A percentile compares a stretch with the other conserved stretches of the same genome.
Evolutionary conservation across 2,888 invertebrate genomes (phyloP).

Genomic region (Andrena camellia): DNA sequence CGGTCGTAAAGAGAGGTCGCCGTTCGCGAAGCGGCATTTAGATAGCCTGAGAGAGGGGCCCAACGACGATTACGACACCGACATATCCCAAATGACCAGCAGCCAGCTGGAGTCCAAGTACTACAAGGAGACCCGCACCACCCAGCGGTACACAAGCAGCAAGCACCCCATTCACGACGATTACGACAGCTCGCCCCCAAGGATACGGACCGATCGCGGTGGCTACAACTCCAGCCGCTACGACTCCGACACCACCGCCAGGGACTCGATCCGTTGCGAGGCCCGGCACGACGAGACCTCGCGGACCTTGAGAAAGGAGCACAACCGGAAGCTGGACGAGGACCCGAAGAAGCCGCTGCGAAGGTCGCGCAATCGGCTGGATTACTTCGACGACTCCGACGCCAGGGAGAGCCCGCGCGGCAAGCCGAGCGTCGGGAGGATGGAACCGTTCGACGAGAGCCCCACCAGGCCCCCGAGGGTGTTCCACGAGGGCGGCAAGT

Average conservation of each 20-base stretch:
- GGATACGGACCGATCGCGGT: slow-evolving; percentile 74
- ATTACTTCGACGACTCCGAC: slow-evolving; percentile 82
- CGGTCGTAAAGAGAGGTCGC: slow-evolving; percentile 73
- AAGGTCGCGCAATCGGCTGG: slow-evolving; percentile 79
- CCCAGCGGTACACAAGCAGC: slow-evolving; percentile 77
- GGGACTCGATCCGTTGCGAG: slow-evolving; percentile 79
- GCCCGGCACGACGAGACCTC: slow-evolving; percentile 73
- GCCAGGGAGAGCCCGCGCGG: slow-evolving; percentile 76
- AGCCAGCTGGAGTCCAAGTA: slow-evolving; percentile 82
- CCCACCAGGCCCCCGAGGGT: slow-evolving; percentile 76
- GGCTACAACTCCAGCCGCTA: slow-evolving; percentile 82
- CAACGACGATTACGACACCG: slow-evolving; percentile 83
- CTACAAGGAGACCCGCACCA: slow-evolving; percentile 79
- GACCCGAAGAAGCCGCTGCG: slow-evolving; percentile 79
- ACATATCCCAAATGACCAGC: slow-evolving; percentile 82
- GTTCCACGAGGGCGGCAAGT: slow-evolving; percentile 81
- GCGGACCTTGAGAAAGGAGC: slow-evolving; percentile 75
- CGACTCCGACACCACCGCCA: slow-evolving; percentile 82
- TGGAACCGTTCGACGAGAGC: slow-evolving; percentile 78
- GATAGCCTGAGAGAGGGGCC: slow-evolving; percentile 79
- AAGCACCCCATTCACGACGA: slow-evolving; percentile 78
- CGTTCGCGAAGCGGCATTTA: slow-evolving; percentile 74
- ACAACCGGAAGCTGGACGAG: slow-evolving; percentile 70
- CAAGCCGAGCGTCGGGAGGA: slow-evolving; percentile 67
- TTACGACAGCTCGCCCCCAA: slow-evolving; percentile 82